A percentile compares a stretch with the other conserved stretches of the same genome.
Evolutionary conservation across 2,797 vertebrate species (phyloP).

Genomic region (Sebastes variabilis): DNA sequence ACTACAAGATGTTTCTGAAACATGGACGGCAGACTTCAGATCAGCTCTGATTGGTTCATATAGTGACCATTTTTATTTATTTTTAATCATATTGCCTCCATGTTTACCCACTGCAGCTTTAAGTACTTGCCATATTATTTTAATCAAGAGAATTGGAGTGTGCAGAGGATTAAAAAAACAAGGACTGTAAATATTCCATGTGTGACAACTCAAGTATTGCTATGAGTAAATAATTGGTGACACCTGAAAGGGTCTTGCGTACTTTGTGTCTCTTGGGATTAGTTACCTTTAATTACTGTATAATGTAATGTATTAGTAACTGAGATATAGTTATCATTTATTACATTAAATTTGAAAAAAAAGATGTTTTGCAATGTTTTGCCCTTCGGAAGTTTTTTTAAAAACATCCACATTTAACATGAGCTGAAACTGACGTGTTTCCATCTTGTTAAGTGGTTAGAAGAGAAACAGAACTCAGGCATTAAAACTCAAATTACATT

Average conservation of each 20-base stretch:
- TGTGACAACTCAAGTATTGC: background rate
- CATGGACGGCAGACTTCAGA: too few relatives aligned
- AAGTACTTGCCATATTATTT: background rate
- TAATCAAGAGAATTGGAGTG: background rate
- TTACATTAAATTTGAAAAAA: background rate
- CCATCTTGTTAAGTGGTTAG: background rate
- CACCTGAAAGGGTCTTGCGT: too few relatives aligned
- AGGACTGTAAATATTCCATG: slow-evolving; percentile 6
- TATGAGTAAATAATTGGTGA: too few relatives aligned
- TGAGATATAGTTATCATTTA: background rate
- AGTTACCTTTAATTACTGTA: background rate
- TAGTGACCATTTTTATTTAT: too few relatives aligned
- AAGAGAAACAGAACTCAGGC: background rate
- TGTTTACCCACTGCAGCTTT: background rate
- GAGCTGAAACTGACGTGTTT: background rate
- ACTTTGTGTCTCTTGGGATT: background rate
- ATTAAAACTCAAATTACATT: background rate
- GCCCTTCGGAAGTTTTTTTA: background rate
- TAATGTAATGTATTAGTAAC: background rate
- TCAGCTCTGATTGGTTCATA: too few relatives aligned
- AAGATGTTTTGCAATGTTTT: background rate
- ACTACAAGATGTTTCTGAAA: too few relatives aligned
- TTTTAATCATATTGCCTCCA: too few relatives aligned
- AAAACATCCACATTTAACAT: background rate
- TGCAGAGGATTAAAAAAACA: background rate